Base-by-base conservation (phyloP, 2,888 invertebrate genomes). In the Eupeodes latifasciatus region DNA sequence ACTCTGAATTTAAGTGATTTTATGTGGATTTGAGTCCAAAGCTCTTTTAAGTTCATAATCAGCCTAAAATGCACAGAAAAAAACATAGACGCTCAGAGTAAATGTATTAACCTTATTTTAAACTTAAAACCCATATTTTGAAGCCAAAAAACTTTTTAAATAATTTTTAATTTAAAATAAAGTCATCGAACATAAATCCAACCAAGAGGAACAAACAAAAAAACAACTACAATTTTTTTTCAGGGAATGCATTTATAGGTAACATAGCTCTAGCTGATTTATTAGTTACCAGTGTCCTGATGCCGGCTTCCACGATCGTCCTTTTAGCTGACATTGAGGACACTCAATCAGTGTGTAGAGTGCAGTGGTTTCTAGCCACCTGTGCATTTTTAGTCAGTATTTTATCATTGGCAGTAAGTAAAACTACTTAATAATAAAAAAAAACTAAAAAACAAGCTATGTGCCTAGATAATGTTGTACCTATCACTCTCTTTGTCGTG, bases 191-290 rank as follows among this genome's bases (percentile, higher is more conserved):
- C 53, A 27, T 53, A 5, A 55, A 62, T 47, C 10, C 12, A 64
- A 71, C 40, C 14, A 36, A 11, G 69, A 55, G 78, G 40, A 57
- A 59, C 51, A 64, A 11, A 19, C 19, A 61, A 76, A n/a, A n/a
- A 76, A 81, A 83, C 53, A 69, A 71, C 16, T 71, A 89, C 71
- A 83, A 90, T 89, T 89, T 66, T 85, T 83, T 91, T 91, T 86
- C 94, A 96, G 96, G 96, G 71, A 96, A 96, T 92, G 95, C 96
- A 44, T 96, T 96, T 92, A 93, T 96, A 89, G 96, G 96, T 86
- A 96, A 96, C 93, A 94, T 96, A 36, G 97, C 97, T 0, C 91
- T 97, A 75, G 95, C 96, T 0, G 97, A 97, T 91, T 93, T 97
- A 67, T 92, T 97, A 19, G 95, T 97, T 11, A 96, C 96, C 0